Percentiles rank a stretch among this genome's conserved stretches.
phyloP scores from a whole-genome alignment of 2,113 vertebrate species.

The Cryptotis parvus region DNA sequence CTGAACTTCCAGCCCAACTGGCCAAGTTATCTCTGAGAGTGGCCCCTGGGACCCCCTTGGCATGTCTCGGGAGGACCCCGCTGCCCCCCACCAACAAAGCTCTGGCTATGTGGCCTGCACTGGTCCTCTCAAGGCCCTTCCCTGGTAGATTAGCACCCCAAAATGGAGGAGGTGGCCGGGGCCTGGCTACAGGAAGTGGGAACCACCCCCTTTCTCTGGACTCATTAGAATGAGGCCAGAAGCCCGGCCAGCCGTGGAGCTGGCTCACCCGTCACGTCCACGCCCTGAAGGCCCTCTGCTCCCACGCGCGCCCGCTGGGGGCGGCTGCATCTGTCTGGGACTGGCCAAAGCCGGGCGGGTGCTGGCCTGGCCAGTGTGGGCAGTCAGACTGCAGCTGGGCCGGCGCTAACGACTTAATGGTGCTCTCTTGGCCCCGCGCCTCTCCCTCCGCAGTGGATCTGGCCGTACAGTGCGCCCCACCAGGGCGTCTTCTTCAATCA shows the following conservation, averaged over 20 bases:
- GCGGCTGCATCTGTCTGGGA: too few species aligned
- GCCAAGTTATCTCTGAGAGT: too few species aligned
- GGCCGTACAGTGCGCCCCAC: conserved; percentile 95
- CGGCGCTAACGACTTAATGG: conserved; percentile 52
- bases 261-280: neutral
- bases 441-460: conserved; percentile 89
- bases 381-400: conserved; percentile 23
- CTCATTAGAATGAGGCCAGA: neutral
- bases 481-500: conserved; percentile 97
- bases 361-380: too few species aligned
- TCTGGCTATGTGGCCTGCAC: neutral
- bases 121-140: neutral
- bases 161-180: neutral
- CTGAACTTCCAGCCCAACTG: too few species aligned
- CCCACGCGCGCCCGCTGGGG: too few species aligned
- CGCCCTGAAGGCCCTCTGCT: neutral
- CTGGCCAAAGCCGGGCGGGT: too few species aligned
- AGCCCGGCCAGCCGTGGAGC: neutral
- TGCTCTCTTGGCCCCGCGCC: conserved; percentile 32
- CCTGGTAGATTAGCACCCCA: neutral
- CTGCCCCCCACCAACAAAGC: neutral
- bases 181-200: too few species aligned
- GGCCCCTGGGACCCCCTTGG: too few species aligned
- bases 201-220: too few species aligned
- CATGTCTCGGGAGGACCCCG: too few species aligned